phyloP scores from a whole-genome alignment of 1,140 invertebrate genomes.

The Prorops nasuta region DNA sequence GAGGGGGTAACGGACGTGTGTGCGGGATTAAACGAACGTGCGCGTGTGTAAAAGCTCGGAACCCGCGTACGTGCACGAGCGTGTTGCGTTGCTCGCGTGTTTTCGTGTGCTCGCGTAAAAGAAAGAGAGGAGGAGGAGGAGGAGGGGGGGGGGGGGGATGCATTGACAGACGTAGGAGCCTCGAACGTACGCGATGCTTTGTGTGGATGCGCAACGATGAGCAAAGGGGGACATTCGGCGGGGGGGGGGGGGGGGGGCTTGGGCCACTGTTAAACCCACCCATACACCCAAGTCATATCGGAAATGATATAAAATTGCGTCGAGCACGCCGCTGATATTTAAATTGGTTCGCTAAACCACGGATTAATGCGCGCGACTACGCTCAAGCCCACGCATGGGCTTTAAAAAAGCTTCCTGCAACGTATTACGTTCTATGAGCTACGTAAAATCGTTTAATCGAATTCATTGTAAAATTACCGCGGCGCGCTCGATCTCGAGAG shows the following conservation, averaged over 20 bases:
- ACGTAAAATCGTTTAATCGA: too few species aligned
- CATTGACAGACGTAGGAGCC: background rate
- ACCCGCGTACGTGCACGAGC: too few species aligned
- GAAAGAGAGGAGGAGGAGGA: constrained; percentile 8
- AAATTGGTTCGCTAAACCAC: constrained; percentile 58
- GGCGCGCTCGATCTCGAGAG: too few species aligned
- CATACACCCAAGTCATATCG: constrained; percentile 51
- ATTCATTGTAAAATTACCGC: too few species aligned
- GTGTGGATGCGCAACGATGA: background rate
- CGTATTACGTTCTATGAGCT: too few species aligned
- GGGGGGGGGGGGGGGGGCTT: constrained; percentile 9
- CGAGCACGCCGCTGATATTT: constrained; percentile 55
- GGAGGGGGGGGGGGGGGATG: background rate
- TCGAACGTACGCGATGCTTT: background rate
- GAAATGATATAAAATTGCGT: constrained; percentile 59
- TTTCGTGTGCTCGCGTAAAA: too few species aligned
- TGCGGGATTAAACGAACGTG: too few species aligned
- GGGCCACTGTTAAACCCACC: constrained; percentile 47
- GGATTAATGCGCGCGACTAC: constrained; percentile 52
- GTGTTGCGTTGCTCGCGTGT: too few species aligned
- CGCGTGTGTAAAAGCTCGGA: too few species aligned
- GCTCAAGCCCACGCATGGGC: constrained; percentile 30
- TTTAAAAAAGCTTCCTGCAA: constrained; percentile 26
- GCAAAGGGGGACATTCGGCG: background rate
- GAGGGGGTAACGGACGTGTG: too few species aligned